A percentile compares a stretch with the other conserved stretches of the same genome.
Evolutionary conservation across 2,797 vertebrate genomes (phyloP).

Genomic region (Oreochromis mossambicus): DNA sequence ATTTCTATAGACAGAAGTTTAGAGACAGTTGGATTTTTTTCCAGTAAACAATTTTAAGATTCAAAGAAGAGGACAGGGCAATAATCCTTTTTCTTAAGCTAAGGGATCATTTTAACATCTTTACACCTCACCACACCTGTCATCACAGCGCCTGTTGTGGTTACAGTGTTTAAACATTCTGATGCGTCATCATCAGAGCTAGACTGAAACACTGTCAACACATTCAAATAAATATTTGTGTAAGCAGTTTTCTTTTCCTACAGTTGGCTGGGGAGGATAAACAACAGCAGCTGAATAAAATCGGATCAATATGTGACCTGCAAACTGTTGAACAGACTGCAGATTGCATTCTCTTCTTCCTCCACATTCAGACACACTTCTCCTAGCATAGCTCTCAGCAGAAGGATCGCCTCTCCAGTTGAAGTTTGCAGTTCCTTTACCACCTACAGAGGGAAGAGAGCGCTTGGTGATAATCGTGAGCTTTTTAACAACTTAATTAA

Average conservation of each 20-base stretch:
- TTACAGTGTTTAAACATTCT: neutral
- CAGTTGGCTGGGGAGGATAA: neutral
- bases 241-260: neutral
- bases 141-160: neutral
- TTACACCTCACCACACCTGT: neutral
- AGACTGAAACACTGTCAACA: neutral
- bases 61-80: neutral
- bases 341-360: constrained; percentile 88
- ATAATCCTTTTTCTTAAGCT: neutral
- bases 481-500: neutral
- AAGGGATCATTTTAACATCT: neutral
- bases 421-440: constrained; percentile 79
- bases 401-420: constrained; percentile 84
- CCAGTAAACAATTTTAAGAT: neutral
- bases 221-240: neutral
- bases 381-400: constrained; percentile 90
- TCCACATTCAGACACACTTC: constrained; percentile 89
- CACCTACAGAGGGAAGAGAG: constrained; percentile 41
- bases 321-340: constrained; percentile 83
- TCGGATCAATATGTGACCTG: constrained; percentile 53
- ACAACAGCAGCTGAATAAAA: neutral
- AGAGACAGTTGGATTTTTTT: neutral
- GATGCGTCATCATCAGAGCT: neutral
- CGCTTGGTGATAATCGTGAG: neutral
- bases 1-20: neutral